These are phyloP conservation scores for Myotis daubentonii DNA, from an alignment of 2,797 vertebrate genomes.

Conservation along the genomic window DNA sequence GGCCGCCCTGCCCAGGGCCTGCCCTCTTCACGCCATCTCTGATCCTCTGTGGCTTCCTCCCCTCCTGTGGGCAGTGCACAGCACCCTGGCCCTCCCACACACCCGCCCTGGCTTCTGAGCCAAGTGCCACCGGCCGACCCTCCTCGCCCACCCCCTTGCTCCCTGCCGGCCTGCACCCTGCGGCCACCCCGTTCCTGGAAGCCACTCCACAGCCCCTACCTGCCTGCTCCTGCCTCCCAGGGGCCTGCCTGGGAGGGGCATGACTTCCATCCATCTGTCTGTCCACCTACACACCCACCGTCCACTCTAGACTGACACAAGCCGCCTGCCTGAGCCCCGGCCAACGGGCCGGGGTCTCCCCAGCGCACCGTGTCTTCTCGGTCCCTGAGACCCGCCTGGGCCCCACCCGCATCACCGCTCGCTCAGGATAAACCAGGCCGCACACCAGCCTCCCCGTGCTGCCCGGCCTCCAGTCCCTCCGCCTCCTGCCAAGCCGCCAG, in stretches of 20 bases:
- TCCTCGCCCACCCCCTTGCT: fast-evolving
- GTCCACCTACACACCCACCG: neutral
- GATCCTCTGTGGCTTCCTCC: neutral
- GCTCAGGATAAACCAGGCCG: no score
- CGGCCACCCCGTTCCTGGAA: fast-evolving
- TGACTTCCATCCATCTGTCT: neutral
- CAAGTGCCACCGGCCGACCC: neutral
- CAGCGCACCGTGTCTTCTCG: fast-evolving
- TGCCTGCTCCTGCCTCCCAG: neutral
- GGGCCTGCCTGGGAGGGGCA: fast-evolving
- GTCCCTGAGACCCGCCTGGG: neutral
- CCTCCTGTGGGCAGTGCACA: neutral
- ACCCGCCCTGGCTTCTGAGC: neutral
- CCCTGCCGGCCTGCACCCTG: no score
- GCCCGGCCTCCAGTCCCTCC: neutral
- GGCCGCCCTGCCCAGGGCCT: neutral
- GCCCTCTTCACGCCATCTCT: neutral
- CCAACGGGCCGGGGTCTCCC: neutral
- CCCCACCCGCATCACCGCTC: neutral
- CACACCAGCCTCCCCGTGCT: neutral
- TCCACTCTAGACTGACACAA: neutral
- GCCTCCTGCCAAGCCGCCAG: neutral
- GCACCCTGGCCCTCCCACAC: neutral
- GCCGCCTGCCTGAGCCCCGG: neutral
- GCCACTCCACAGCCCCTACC: neutral